Conservation (phyloP, 2,888 invertebrate species). For the Dioctria linearis region DNA sequence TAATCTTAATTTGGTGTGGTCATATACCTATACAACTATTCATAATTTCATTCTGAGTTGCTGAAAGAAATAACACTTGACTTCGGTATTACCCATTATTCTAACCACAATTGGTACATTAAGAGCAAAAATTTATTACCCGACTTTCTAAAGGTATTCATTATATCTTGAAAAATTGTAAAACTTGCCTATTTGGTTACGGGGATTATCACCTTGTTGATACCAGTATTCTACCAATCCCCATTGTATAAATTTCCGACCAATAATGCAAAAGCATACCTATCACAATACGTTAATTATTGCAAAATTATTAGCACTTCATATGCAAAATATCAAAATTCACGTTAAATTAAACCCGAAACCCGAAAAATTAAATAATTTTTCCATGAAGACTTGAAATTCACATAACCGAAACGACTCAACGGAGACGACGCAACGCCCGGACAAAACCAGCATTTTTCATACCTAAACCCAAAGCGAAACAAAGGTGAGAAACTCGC, state of each 20-base stretch:
- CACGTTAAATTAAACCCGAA: conserved; percentile 43
- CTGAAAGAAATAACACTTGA: too few relatives aligned
- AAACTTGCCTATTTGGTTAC: background rate
- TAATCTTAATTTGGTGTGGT: too few relatives aligned
- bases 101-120: background rate
- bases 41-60: too few relatives aligned
- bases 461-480: too few relatives aligned
- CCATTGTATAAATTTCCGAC: background rate
- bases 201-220: background rate
- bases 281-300: background rate
- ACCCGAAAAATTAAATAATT: background rate
- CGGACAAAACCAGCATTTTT: background rate
- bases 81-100: too few relatives aligned
- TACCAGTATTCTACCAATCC: background rate
- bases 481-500: background rate
- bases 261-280: too few relatives aligned
- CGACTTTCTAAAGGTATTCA: background rate
- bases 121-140: background rate
- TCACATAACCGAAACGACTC: background rate
- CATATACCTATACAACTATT: too few relatives aligned
- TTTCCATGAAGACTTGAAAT: background rate
- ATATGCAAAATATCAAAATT: conserved; percentile 33
- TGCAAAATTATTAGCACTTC: conserved; percentile 35
- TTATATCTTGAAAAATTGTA: background rate
- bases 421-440: background rate